Evolutionary conservation across 2,113 vertebrate genomes (phyloP), one percentile per base, ranked within the genome.

Genomic region (Eublepharis macularius): DNA sequence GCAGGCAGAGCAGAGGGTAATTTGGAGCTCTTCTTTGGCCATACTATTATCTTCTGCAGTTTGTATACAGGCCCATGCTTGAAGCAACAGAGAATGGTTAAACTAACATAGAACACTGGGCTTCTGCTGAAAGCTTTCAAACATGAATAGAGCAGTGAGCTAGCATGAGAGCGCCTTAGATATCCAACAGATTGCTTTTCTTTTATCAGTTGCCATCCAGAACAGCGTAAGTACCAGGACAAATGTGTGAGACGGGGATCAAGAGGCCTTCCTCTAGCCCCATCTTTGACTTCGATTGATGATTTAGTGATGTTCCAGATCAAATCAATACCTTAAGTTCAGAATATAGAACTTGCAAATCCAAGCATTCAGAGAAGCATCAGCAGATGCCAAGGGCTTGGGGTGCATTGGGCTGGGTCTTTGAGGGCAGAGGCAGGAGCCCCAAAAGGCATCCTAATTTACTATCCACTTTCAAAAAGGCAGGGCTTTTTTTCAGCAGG

Each of bases 31-130:
- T 39, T 79, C 32, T 29, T 81, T 29, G 26, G 60, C 65, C 34
- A 32, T 19, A 26, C 32, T 12, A 6, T 84, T 90, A 32, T 74
- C 82, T 63, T 82, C 32, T 9, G 0, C 0, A 80, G 79, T 70
- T 57, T 17, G 0, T 0, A 2, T 7, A n/a, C 10, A 68, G 26
- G 14, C 10, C 21, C 47, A 80, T 57, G 0, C 5, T 51, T 0
- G 0, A 45, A 74, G 68, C n/a, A 49, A 83, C 76, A 73, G 68
- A 26, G n/a, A 4, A 79, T 13, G 29, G 26, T 34, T 51, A 14
- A 0, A 1, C 0, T 65, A 54, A 43, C 21, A 36, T 1, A 29
- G 36, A 39, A 19, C 34, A 57, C 39, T 7, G 7, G 12, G 29
- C 72, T 26, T 75, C 39, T 24, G 19, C 19, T 39, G 45, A 66